A percentile compares a stretch with the other conserved stretches of the same genome.
These are phyloP conservation scores for Nematopogon swammerdamellus DNA, from an alignment of 2,888 invertebrate species.

Conservation along the genomic window DNA sequence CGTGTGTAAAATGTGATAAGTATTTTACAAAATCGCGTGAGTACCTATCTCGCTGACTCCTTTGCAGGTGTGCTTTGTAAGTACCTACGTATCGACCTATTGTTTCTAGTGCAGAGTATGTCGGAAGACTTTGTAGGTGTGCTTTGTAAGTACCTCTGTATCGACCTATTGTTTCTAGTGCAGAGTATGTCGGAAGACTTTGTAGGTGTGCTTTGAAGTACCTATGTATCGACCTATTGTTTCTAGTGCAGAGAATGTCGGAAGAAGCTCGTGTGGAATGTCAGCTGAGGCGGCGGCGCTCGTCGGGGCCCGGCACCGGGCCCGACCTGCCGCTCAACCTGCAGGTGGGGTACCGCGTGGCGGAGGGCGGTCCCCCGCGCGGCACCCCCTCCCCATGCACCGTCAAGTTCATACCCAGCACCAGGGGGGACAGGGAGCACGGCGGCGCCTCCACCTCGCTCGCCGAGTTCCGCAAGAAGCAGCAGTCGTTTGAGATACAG, in stretches of 20 bases:
- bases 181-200: no score
- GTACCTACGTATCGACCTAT: no score
- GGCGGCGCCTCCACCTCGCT: slow-evolving; percentile 26
- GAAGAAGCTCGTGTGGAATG: slow-evolving; percentile 27
- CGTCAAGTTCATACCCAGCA: slow-evolving; percentile 25
- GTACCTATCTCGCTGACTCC: no score
- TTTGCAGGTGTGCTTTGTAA: no score
- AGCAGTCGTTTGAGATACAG: slow-evolving; percentile 49
- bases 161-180: no score
- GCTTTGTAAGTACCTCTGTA: no score
- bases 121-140: no score
- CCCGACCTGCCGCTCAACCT: slow-evolving; percentile 33
- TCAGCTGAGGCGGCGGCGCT: slow-evolving; percentile 35
- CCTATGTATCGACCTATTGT: no score
- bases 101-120: no score
- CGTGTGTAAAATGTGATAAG: no score
- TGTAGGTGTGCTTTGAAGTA: no score
- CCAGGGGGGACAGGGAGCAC: slow-evolving; percentile 16
- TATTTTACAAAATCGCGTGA: no score
- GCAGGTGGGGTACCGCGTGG: slow-evolving; percentile 33
- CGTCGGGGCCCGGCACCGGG: slow-evolving; percentile 31
- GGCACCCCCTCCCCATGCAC: slow-evolving; percentile 43
- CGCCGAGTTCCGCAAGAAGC: slow-evolving; percentile 44
- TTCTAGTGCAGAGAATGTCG: slow-evolving; percentile 19
- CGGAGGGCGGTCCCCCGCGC: slow-evolving; percentile 29